A percentile compares a stretch with the other conserved stretches of the same genome.
phyloP scores from a whole-genome alignment of 2,113 vertebrate genomes.

The Callithrix jacchus region DNA sequence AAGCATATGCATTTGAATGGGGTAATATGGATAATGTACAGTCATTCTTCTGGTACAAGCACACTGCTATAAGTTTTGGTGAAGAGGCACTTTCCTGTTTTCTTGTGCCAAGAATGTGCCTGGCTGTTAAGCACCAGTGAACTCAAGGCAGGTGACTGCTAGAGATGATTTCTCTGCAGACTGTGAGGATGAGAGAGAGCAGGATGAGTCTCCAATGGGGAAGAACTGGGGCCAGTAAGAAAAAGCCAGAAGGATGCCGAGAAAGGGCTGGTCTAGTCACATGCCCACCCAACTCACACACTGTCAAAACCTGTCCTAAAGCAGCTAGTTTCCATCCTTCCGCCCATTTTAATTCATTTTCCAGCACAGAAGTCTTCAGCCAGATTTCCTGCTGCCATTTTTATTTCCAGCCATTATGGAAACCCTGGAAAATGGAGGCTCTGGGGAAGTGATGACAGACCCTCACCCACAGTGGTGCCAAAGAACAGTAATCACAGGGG shows the following conservation, averaged over 20 bases:
- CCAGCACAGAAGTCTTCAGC: not conserved
- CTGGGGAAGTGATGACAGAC: not conserved
- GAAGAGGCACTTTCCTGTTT: accelerated
- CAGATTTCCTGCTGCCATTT: conserved; percentile 14
- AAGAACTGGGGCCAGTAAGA: not conserved
- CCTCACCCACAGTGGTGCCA: not conserved
- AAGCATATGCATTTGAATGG: accelerated
- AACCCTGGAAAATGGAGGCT: not conserved
- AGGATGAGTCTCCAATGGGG: not conserved
- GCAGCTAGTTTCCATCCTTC: not conserved
- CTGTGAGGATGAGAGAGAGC: accelerated
- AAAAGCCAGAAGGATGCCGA: not conserved
- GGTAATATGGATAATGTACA: accelerated
- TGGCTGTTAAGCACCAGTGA: not conserved
- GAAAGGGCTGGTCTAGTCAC: not conserved
- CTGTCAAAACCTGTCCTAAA: not conserved
- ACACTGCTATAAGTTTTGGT: accelerated
- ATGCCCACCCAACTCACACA: accelerated
- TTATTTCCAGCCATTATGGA: not conserved
- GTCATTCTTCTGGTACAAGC: accelerated
- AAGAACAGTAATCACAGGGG: not conserved
- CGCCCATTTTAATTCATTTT: not conserved
- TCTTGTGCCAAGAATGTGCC: not conserved
- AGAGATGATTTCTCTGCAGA: not conserved
- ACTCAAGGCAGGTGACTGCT: not conserved